Conservation (phyloP, 2,797 vertebrate genomes). For the Pipistrellus pipistrellus region DNA sequence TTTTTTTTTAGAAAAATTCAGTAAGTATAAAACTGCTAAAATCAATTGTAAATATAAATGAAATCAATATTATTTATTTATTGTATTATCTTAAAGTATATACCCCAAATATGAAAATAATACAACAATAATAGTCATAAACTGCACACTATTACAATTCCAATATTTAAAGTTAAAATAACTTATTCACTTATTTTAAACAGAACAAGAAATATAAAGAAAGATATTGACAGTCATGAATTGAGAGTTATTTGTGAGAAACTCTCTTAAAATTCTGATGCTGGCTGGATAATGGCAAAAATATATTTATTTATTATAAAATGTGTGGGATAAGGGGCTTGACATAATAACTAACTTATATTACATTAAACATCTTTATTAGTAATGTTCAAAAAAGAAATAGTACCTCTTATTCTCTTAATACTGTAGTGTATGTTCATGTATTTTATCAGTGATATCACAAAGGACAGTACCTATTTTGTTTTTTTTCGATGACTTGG, state of each 20-base stretch:
- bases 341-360: not conserved
- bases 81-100: not conserved
- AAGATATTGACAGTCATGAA: not conserved
- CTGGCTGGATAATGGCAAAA: not conserved
- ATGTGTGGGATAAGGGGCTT: not conserved
- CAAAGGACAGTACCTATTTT: not conserved
- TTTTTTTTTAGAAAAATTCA: not conserved
- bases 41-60: not conserved
- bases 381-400: not conserved
- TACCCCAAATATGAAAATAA: not conserved
- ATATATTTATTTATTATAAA: not conserved
- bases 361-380: not conserved
- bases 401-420: not conserved
- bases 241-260: constrained; percentile 2
- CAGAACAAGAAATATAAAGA: not conserved
- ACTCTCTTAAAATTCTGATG: not conserved
- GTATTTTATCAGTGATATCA: not conserved
- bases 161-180: not conserved
- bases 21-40: not conserved
- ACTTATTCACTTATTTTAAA: not conserved
- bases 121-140: not conserved
- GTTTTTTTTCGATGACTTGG: not conserved
- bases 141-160: not conserved
- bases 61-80: not conserved
- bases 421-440: not conserved